Evolutionary conservation across 2,113 vertebrate genomes (phyloP), one percentile per base, ranked within the genome.

Genomic region (Elanus axillaris): DNA sequence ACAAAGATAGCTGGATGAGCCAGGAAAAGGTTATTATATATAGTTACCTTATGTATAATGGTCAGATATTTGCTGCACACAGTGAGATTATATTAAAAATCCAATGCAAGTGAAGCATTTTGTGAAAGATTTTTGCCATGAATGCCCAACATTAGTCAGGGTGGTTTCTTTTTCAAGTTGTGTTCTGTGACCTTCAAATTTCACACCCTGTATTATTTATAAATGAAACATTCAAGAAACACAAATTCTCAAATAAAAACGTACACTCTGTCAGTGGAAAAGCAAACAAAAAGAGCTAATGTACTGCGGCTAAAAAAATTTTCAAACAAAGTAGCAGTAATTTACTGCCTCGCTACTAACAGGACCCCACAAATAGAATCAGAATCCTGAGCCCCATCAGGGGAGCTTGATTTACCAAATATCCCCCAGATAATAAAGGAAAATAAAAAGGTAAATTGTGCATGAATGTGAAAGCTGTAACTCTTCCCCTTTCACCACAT

Each of bases 271-370:
- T 95, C 96, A 88, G 96, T 97, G 98, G 96, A 97, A 98, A 98
- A 98, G 97, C 97, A 98, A 98, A 98, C 98, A 98, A 98, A 97
- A 98, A 96, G 81, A 97, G 97, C 97, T 98, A 98, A 98, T 98
- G 98, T 98, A 97, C 94, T 98, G 98, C 98, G 96, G 98, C 98
- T 98, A 98, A 97, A 98, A 98, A 98, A 98, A 98, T 97, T 95
- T 96, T 97, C 98, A 98, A 98, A 98, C 98, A 98, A 97, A 98
- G 97, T 96, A 63, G 90, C 88, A 89, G 97, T 97, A 98, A 98
- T 98, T 98, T 98, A 98, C 85, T 96, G 97, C 98, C 96, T 76
- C 25, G 43, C 97, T 98, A 88, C 95, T 97, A 95, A 96, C 43
- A 5, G 96, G 98, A 98, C 97, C 98, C 96, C 96, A 97, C 89